Evolutionary conservation across 2,113 vertebrate species (phyloP), one percentile per base, ranked within the genome.

Genomic region (Marmota monax): DNA sequence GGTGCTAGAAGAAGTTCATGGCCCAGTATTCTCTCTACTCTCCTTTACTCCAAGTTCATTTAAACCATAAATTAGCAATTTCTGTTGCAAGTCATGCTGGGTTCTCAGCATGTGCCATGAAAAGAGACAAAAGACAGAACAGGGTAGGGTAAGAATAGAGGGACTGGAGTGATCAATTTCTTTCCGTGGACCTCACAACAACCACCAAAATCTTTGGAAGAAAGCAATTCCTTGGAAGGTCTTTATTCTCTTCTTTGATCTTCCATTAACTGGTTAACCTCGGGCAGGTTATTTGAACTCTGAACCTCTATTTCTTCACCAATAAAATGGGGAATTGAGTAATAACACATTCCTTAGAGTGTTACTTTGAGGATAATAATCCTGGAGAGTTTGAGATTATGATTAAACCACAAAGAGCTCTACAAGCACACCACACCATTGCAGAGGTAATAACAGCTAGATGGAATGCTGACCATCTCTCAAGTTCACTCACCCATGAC

Each of bases 321-420:
- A 91, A 37, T 88, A 29, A 94, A 85, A 37, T 11, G 37, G 29
- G 11, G 17, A n/a, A 16, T n/a, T 2, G 6, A 37, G 58, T 23
- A 45, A 45, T 73, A 45, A 76, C 70, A 34, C 6, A 51, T 67
- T 53, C 34, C 18, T n/a, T 61, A n/a, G 1, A 76, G 51, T 56
- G 39, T 61, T 83, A 5, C 45, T 53, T 87, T 74, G 42, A 82
- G 39, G 13, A 48, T 84, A 84, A 95, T 53, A 78, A 90, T 67
- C n/a, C 34, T 63, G 51, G 48, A 53, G 27, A 17, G 1, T 22
- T 42, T 86, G 56, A 42, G 58, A 80, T 94, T 87, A 63, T 39
- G 77, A 84, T 90, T 92, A 58, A 92, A 79, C 27, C 77, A 72
- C 27, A 58, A 84, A 84, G 63, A 89, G 27, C 9, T 92, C 39